Evolutionary conservation across 2,797 vertebrate genomes (phyloP).

Genomic region (Coregonus suidteri): DNA sequence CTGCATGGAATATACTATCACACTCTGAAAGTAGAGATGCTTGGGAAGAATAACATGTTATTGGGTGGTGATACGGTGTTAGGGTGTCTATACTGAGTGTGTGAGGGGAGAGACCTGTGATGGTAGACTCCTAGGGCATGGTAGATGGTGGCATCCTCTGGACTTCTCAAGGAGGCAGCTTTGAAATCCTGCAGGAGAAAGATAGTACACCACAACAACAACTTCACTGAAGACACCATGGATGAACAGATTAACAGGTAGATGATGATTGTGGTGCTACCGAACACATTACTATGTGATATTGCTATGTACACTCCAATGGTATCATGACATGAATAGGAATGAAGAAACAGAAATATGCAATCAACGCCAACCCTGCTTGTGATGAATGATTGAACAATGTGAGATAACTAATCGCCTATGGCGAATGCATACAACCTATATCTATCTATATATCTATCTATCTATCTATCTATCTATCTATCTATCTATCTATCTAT

Average conservation of each 20-base stretch:
- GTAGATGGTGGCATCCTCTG: slow-evolving; percentile 57
- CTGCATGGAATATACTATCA: not conserved
- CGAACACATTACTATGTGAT: not conserved
- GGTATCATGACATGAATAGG: no score
- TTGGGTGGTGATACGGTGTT: not conserved
- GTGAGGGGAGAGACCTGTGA: slow-evolving; percentile 66
- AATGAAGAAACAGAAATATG: no score
- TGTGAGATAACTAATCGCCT: no score
- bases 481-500: no score
- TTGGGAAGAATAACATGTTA: not conserved
- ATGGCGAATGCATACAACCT: no score
- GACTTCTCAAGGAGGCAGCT: slow-evolving; percentile 55
- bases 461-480: not conserved
- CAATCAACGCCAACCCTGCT: no score
- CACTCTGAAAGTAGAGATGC: not conserved
- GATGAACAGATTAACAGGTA: not conserved
- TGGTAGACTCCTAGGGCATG: slow-evolving; percentile 70
- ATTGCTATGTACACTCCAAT: not conserved
- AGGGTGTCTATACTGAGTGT: not conserved
- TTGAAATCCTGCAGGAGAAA: slow-evolving; percentile 76
- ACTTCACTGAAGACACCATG: not conserved
- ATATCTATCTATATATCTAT: no score
- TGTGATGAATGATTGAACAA: no score
- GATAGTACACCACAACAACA: not conserved
- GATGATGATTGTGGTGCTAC: not conserved